Percentiles rank a stretch among this genome's conserved stretches.
These are phyloP conservation scores for Vireo griseus DNA, from an alignment of 2,797 vertebrate genomes.

Conservation along the genomic window DNA sequence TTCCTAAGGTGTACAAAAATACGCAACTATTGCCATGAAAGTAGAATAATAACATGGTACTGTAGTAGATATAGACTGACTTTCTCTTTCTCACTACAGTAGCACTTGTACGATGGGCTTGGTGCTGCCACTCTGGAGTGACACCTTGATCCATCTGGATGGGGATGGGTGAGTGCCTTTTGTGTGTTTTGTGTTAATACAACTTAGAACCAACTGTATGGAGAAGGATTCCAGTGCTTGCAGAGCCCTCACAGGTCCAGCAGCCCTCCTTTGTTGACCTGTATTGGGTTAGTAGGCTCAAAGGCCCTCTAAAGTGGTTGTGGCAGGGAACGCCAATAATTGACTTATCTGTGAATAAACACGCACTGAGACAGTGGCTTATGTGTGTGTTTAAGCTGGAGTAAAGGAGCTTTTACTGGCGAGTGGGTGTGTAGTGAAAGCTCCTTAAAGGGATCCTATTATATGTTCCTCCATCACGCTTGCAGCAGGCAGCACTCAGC, in stretches of 20 bases:
- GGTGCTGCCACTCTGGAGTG: constrained; percentile 96
- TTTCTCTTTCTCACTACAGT: constrained; percentile 47
- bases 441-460: constrained; percentile 61
- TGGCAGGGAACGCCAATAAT: constrained; percentile 19
- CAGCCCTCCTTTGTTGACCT: background rate
- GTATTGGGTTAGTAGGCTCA: background rate
- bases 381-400: constrained; percentile 49
- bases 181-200: background rate
- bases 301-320: background rate
- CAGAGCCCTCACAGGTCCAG: background rate
- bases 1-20: background rate
- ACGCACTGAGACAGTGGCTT: background rate
- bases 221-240: background rate
- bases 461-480: background rate
- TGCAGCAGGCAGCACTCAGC: background rate
- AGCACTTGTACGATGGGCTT: constrained; percentile 92
- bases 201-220: background rate
- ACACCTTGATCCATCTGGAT: constrained; percentile 96
- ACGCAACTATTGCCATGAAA: background rate
- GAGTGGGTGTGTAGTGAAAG: constrained; percentile 58
- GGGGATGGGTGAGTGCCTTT: constrained; percentile 90
- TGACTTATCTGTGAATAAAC: constrained; percentile 57
- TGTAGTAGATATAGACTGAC: background rate
- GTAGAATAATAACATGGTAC: background rate
- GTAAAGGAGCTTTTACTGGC: constrained; percentile 52